phyloP scores from a whole-genome alignment of 2,888 invertebrate genomes.

The Lamellibrachia columna region DNA sequence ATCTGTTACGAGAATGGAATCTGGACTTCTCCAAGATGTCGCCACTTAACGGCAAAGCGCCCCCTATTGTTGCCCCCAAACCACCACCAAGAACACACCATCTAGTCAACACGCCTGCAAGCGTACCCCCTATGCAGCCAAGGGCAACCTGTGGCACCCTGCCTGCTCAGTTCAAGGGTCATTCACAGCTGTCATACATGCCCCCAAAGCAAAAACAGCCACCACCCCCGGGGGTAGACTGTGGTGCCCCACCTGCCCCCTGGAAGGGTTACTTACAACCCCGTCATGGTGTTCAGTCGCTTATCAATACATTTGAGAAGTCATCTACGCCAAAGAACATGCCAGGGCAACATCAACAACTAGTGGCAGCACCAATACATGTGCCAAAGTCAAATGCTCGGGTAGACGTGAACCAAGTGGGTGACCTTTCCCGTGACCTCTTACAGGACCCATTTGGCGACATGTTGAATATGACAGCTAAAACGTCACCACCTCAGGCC shows the following conservation, averaged over 20 bases:
- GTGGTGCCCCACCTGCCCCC: not conserved
- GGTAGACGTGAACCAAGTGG: not conserved
- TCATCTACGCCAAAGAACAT: not conserved
- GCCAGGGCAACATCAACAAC: not conserved
- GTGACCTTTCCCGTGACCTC: not conserved
- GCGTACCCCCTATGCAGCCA: not conserved
- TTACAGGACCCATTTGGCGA: not conserved
- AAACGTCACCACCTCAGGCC: not conserved
- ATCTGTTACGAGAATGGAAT: conserved; percentile 44
- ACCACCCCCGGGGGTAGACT: not conserved
- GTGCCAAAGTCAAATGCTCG: not conserved
- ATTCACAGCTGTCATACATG: not conserved
- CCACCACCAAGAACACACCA: not conserved
- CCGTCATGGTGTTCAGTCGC: not conserved
- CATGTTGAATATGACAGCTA: not conserved
- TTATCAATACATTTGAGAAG: not conserved
- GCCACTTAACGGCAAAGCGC: not conserved
- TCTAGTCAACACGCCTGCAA: not conserved
- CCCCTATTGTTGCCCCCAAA: not conserved
- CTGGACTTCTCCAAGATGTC: conserved; percentile 34
- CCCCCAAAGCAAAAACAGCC: not conserved
- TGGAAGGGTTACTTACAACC: not conserved
- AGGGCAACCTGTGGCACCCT: not conserved
- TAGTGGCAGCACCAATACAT: not conserved
- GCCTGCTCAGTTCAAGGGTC: not conserved